Evolutionary conservation across 2,797 vertebrate species (phyloP), one percentile per base, ranked within the genome.

Genomic region (Arnoldichthys spilopterus): DNA sequence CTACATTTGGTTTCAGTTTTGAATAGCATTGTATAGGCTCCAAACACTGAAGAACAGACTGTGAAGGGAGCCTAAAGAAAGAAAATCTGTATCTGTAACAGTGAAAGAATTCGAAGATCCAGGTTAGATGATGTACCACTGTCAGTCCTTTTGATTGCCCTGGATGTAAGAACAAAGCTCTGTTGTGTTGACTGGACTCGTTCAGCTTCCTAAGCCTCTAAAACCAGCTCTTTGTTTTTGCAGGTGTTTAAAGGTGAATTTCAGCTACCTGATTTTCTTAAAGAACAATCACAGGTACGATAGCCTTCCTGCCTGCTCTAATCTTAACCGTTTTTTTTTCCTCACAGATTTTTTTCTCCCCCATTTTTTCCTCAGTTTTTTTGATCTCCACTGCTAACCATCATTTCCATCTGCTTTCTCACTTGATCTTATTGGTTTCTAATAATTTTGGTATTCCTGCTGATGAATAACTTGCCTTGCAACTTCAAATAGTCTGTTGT

Each of bases 201-300:
- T 45, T 43, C 37, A 66, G 74, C 78, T 63, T 72, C 26, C 70
- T 68, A 76, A 28, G 84, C 69, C 72, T 86, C 86, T 90, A 89
- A 94, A 94, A 72, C 77, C 82, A 85, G 87, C 89, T 83, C 91
- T 94, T 91, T 94, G 53, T 88, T 85, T 93, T 92, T 89, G 84
- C 89, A 99, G 97, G 97, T 99, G 83, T 96, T 95, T 91, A 98
- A 98, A 94, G 98, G 98, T 90, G 97, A 98, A 96, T 99, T 99
- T 94, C 96, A 97, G 87, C 96, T 98, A 73, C 98, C 98, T 83
- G 97, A 97, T 87, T 98, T 99, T 90, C 92, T 95, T 87, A 94
- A 91, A 93, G 93, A 94, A 85, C 94, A 96, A 86, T 92, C 95
- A 89, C 96, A 98, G 98, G 97, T 99, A 97, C 88, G 85, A 91